A percentile compares a stretch with the other conserved stretches of the same genome.
phyloP scores from a whole-genome alignment of 2,888 invertebrate genomes.

The Athalia rosae region DNA sequence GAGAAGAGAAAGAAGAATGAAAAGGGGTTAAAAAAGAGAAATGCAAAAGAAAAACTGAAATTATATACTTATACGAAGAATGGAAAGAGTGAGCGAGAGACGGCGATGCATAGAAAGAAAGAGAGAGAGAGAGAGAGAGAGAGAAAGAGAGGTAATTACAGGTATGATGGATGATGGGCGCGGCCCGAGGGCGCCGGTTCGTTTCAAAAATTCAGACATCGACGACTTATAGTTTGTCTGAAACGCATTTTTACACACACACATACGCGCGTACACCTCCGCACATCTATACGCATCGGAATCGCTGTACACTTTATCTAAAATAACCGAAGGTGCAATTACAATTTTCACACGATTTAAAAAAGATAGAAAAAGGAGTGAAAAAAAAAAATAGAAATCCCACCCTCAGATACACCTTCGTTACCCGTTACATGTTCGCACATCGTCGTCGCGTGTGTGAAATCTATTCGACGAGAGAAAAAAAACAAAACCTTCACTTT shows the following conservation, averaged over 20 bases:
- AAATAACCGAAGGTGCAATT: too few relatives aligned
- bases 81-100: not conserved
- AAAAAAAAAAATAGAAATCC: too few relatives aligned
- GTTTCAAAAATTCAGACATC: conserved; percentile 27
- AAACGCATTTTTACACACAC: conserved; percentile 17
- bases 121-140: not conserved
- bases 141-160: conserved; percentile 34
- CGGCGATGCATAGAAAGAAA: not conserved
- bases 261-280: not conserved
- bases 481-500: not conserved
- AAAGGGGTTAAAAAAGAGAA: too few relatives aligned
- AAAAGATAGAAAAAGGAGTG: too few relatives aligned
- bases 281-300: too few relatives aligned
- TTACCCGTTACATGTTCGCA: too few relatives aligned
- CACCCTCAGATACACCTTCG: too few relatives aligned
- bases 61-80: not conserved
- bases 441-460: too few relatives aligned
- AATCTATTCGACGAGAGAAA: not conserved
- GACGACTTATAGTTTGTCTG: conserved; percentile 17
- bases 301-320: too few relatives aligned
- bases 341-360: too few relatives aligned
- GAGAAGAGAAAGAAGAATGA: too few relatives aligned
- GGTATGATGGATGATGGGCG: conserved; percentile 44
- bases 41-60: too few relatives aligned
- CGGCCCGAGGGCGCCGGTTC: conserved; percentile 34